These are phyloP conservation scores for Jacana jacana DNA, from an alignment of 2,113 vertebrate genomes.

Conservation along the genomic window DNA sequence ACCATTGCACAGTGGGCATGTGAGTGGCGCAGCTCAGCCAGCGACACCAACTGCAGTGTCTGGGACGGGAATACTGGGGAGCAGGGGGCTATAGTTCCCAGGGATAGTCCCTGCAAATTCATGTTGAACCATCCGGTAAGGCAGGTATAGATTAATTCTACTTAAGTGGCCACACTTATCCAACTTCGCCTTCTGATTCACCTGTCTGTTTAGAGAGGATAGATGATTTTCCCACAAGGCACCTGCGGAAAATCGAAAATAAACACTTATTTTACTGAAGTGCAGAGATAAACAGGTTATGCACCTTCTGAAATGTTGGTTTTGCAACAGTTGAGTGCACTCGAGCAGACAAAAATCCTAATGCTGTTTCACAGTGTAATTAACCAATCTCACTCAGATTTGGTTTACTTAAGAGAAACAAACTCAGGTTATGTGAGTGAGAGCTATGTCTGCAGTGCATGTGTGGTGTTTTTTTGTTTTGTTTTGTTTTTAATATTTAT, in stretches of 20 bases:
- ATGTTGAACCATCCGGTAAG: neutral
- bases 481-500: neutral
- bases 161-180: neutral
- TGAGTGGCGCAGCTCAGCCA: neutral
- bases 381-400: neutral
- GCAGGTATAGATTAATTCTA: neutral
- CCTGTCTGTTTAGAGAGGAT: neutral
- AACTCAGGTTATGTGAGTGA: neutral
- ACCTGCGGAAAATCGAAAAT: neutral
- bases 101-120: neutral
- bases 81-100: neutral
- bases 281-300: neutral
- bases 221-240: neutral
- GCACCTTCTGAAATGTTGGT: neutral
- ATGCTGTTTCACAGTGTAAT: neutral
- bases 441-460: neutral
- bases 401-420: neutral
- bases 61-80: neutral
- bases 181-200: neutral
- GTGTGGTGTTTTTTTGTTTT: neutral
- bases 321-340: neutral
- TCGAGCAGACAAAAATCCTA: neutral
- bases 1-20: accelerated
- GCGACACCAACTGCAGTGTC: neutral
- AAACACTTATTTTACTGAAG: neutral